Evolutionary conservation across 2,113 vertebrate species (phyloP).

Genomic region (Bombycilla garrulus): DNA sequence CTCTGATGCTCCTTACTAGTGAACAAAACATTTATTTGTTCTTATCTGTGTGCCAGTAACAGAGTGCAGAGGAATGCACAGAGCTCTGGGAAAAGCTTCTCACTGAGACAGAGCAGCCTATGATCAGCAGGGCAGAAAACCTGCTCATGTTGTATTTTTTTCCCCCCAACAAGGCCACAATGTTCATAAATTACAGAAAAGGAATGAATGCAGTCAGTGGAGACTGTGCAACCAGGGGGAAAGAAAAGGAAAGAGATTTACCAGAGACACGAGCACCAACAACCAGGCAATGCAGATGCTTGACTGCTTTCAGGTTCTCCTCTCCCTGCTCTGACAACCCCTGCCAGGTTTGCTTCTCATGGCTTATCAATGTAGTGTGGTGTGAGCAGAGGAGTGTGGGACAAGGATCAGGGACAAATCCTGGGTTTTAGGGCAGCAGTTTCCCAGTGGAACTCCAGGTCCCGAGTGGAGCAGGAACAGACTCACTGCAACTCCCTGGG

Average conservation of each 20-base stretch:
- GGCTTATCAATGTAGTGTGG: neutral
- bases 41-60: neutral
- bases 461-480: neutral
- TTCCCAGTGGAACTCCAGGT: neutral
- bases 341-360: neutral
- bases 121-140: neutral
- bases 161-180: neutral
- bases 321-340: neutral
- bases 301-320: neutral
- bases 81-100: neutral
- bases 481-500: neutral
- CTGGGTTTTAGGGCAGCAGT: neutral
- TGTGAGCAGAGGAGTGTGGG: neutral
- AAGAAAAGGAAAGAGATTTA: neutral
- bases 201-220: neutral
- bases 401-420: neutral
- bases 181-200: neutral
- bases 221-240: neutral
- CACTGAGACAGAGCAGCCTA: neutral
- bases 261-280: neutral
- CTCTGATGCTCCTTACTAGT: neutral
- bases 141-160: neutral
- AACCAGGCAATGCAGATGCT: neutral
- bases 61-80: neutral
- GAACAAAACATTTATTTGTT: neutral